Percentiles rank a stretch among this genome's conserved stretches.
Conservation (phyloP, 2,113 vertebrate species). For the Ramphastos sulfuratus region DNA sequence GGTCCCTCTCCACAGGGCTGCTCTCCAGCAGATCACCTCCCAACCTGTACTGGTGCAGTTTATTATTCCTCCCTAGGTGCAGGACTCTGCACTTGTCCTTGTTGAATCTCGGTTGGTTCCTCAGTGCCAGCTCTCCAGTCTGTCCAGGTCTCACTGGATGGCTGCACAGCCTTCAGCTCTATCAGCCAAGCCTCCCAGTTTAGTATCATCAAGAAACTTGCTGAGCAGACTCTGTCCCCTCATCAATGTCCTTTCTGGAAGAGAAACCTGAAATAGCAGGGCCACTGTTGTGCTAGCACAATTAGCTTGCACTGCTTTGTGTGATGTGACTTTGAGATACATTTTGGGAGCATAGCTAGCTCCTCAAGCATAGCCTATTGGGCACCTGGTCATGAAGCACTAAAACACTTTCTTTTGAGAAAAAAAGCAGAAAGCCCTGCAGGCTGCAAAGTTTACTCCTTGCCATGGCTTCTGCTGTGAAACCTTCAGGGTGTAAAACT, state of each 20-base stretch:
- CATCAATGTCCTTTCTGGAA: neutral
- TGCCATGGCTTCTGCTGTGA: neutral
- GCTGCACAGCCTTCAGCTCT: no score
- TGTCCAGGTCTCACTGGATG: no score
- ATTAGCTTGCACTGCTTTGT: rapidly evolving
- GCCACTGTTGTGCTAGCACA: neutral
- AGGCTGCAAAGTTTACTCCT: neutral
- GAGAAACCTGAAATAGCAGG: neutral
- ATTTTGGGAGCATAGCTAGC: neutral
- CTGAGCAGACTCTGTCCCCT: no score
- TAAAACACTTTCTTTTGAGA: neutral
- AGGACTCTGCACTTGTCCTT: no score
- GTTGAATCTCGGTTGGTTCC: no score
- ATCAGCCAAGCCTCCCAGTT: no score
- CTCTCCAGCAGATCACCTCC: no score
- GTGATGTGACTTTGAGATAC: neutral
- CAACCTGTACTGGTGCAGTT: no score
- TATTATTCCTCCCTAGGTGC: no score
- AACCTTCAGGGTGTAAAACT: neutral
- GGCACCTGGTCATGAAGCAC: neutral
- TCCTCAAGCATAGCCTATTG: neutral
- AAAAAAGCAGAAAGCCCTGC: neutral
- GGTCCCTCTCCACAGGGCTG: no score
- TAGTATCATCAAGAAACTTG: no score
- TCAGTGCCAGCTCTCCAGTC: no score